Base-by-base conservation (phyloP, 2,888 invertebrate species). In the Drosophila nigritarsus region DNA sequence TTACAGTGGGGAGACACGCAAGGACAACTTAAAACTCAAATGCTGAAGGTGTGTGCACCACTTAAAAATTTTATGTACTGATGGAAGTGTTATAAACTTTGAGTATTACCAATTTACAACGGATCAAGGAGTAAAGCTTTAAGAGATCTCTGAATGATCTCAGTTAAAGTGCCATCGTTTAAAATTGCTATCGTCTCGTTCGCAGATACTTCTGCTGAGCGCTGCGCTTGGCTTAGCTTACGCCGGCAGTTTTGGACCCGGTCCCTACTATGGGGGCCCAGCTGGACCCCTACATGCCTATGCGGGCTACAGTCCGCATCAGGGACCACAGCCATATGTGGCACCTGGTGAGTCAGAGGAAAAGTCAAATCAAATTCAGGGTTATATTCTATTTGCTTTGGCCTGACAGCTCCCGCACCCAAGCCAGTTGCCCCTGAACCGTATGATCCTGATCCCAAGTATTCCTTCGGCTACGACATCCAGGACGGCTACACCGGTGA, bases 401-500 rank as follows among this genome's bases (percentile, higher is more conserved):
- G 20, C 8, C n/a, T 15, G 1, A 2, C 45, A 76, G 78, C 67
- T 29, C 65, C 61, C 75, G 91, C 75, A 13, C 88, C 91, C 29
- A 90, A 91, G 56, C 90, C 91, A 1, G 90, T 75, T 9, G 91
- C 90, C 0, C 91, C 91, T 1, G 93, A 92, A 34, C 93, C 92
- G 3, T 93, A 92, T 59, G 93, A 93, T 77, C 82, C 91, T 2
- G 91, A 92, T 69, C 93, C 93, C 20, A 94, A 94, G 88, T 94
- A 94, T 85, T 93, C 93, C 36, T 94, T 93, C 78, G 93, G 93
- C 29, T 94, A 94, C 78, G 94, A 94, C 50, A 92, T 94, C 40
- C 93, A 94, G 86, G 94, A 94, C 61, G 92, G 92, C 40, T 91
- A 94, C 50, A 94, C 94, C 3, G 94, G 94, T 2, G 94, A 94